Base-by-base conservation (phyloP, 2,797 vertebrate genomes). In the Echeneis naucrates region DNA sequence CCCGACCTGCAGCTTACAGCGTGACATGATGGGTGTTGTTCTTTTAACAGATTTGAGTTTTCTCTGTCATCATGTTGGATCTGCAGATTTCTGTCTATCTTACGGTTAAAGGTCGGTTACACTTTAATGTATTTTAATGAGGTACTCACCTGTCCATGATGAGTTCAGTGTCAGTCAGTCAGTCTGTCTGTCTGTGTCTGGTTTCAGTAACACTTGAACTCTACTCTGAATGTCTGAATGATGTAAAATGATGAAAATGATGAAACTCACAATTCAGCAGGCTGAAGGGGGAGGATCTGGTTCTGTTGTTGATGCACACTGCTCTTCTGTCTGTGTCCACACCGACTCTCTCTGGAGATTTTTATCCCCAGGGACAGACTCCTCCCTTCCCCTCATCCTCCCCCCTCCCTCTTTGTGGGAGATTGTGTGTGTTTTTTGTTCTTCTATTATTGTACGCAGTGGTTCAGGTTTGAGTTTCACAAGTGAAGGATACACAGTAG, bases 241-340 rank as follows among this genome's bases (percentile, higher is more conserved):
- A 58, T 58, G 42, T 69, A 79, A 47, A 48, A 56, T 67, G 67
- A 58, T 58, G 42, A 69, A 79, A 47, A 58, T 68, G 59, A 61
- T 68, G 47, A 70, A 78, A 87, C 86, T 88, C 63, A 88, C 88
- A 38, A 68, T 47, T 78, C 75, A 72, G 72, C 42, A 21, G 74
- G 52, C n/a, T 66, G 59, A 21, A 38, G 56, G 30, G 68, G 54
- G 79, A 73, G 56, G 54, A 64, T 55, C 33, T 42, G 2, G 17
- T 33, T 61, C 58, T 42, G 40, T 2, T 19, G 44, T 23, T 30
- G 27, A 44, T 35, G 52, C 52, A 24, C 14, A 52, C 63, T 56
- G 59, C 23, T 56, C 54, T 63, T 55, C 62, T 16, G 57, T 71
- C 65, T 67, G 58, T 27, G 51, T 54, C 52, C 65, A 33, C 38